Evolutionary conservation across 2,113 vertebrate species (phyloP), one percentile per base, ranked within the genome.

Genomic region (Opisthocomus hoazin): DNA sequence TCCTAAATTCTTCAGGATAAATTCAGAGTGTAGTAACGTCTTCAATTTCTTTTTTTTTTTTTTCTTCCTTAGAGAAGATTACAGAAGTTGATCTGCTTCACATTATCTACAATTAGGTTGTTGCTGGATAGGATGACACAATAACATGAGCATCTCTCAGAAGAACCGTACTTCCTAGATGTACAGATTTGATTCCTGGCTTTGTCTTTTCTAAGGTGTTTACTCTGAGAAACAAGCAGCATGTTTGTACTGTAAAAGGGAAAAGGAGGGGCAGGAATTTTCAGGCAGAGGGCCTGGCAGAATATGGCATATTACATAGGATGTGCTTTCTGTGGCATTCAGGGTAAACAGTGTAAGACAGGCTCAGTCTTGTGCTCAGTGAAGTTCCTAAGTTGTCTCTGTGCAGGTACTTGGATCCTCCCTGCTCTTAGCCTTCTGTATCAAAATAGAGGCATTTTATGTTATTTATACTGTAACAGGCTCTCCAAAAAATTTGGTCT

Each of bases 81-180:
- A 53, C 87, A 82, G 76, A 78, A 89, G 84, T 91, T 91, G 87
- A 91, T 96, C 93, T 96, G 94, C 94, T 96, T 96, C 84, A 46
- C 75, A 89, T 96, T 89, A 94, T 91, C 89, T 85, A 36, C 87
- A 92, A 73, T 93, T 95, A 95, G 58, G 32, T 77, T 89, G 74
- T 50, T 96, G 83, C 89, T 94, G 89, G 70, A 10, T 80, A 82
- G 60, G 63, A 95, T 93, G 87, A 79, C 75, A 54, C 93, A 89
- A 82, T 79, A 87, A 50, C 48, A 48, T 58, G 61, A 84, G 81
- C 86, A 83, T 84, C 0, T 0, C 60, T 76, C 70, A 79, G 69
- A 87, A 79, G 73, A 91, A 19, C 54, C 65, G 65, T n/a, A 29
- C 45, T 90, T 87, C 65, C 74, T 90, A 54, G 21, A 56, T 34